phyloP scores from a whole-genome alignment of 2,888 invertebrate species.

The Drosophila fulvimacula region DNA sequence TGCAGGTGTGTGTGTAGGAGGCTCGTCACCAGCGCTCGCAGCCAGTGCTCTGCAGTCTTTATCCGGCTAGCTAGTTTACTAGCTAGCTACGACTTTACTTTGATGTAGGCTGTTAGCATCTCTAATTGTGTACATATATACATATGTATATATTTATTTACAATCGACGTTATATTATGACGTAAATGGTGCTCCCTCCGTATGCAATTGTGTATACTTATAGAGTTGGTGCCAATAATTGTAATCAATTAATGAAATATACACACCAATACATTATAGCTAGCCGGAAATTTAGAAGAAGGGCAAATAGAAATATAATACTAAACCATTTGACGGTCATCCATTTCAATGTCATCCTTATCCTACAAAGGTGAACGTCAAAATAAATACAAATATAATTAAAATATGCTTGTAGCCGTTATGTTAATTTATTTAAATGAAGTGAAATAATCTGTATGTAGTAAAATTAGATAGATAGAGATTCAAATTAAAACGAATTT shows the following conservation, averaged over 20 bases:
- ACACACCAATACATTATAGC: neutral
- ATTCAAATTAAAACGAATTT: neutral
- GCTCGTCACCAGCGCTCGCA: slow-evolving; percentile 63
- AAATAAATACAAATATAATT: no score
- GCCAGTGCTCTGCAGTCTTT: slow-evolving; percentile 20
- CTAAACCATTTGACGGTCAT: neutral
- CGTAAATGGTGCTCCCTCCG: neutral
- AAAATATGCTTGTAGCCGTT: no score
- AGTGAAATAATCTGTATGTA: neutral
- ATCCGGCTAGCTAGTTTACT: neutral
- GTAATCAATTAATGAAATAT: neutral
- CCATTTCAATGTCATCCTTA: neutral
- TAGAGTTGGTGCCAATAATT: neutral
- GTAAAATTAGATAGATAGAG: neutral
- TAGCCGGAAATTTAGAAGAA: neutral
- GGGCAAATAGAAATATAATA: neutral
- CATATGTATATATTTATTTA: neutral
- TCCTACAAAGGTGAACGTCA: no score
- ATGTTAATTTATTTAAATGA: neutral
- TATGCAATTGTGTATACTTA: neutral
- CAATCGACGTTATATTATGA: slow-evolving; percentile 4
- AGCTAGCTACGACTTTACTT: no score
- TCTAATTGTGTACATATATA: neutral
- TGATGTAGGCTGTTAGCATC: neutral
- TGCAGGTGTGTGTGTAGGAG: slow-evolving; percentile 64